phyloP scores from a whole-genome alignment of 2,888 invertebrate genomes.

The Lycaena phlaeas region DNA sequence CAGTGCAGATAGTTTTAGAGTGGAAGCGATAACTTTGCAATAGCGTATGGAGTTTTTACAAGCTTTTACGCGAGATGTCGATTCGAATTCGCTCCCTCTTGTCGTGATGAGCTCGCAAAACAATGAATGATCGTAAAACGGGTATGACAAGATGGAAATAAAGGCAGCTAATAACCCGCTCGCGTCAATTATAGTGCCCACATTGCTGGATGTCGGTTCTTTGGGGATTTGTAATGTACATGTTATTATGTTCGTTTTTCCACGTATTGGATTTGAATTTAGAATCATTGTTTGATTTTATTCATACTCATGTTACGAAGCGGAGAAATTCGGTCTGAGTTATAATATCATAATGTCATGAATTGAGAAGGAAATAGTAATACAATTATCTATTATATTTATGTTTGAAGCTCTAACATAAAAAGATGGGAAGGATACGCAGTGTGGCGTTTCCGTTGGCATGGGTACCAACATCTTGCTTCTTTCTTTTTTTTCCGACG shows the following conservation, averaged over 20 bases:
- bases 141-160: conserved; percentile 56
- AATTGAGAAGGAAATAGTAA: too few relatives aligned
- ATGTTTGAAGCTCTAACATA: too few relatives aligned
- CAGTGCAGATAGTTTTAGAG: conserved; percentile 5
- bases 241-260: conserved; percentile 7
- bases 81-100: conserved; percentile 49
- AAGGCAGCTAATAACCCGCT: conserved; percentile 44
- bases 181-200: conserved; percentile 20
- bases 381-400: too few relatives aligned
- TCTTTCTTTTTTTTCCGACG: too few relatives aligned
- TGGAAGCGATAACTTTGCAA: conserved; percentile 20
- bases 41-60: conserved; percentile 61
- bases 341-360: too few relatives aligned
- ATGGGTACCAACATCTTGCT: too few relatives aligned
- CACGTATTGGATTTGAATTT: conserved; percentile 9
- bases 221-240: conserved; percentile 25
- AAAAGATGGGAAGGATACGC: too few relatives aligned
- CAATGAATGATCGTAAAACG: conserved; percentile 57
- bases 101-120: conserved; percentile 50
- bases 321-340: too few relatives aligned
- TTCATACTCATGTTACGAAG: too few relatives aligned
- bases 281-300: conserved; percentile 4
- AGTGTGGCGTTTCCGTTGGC: too few relatives aligned
- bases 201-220: conserved; percentile 14
- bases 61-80: conserved; percentile 65